These are phyloP conservation scores for Zele albiditarsus DNA, from an alignment of 2,888 invertebrate genomes.

Conservation along the genomic window DNA sequence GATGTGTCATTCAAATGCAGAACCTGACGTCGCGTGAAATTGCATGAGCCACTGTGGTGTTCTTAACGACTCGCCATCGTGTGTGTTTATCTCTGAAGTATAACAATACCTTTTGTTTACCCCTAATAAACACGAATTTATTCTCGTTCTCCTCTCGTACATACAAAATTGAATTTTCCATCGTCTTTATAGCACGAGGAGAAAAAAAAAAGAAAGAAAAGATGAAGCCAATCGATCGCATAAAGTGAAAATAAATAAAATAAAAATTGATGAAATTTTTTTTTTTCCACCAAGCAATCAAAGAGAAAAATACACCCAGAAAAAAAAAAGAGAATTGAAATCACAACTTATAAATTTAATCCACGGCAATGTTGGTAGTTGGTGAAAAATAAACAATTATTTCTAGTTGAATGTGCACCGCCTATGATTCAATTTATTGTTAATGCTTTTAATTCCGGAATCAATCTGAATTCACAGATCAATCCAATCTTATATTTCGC, in stretches of 20 bases:
- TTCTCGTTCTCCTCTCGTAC: constrained; percentile 6
- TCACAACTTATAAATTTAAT: no score
- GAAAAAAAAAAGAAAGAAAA: background rate
- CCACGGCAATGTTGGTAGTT: no score
- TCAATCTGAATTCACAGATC: background rate
- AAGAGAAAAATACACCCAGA: no score
- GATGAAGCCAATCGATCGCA: background rate
- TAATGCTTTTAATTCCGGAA: no score
- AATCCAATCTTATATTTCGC: background rate
- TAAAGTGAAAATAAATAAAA: background rate
- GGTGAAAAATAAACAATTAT: no score
- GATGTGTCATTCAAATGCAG: constrained; percentile 60
- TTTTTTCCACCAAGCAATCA: no score
- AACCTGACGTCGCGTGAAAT: constrained; percentile 38
- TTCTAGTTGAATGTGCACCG: no score
- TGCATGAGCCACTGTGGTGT: constrained; percentile 31
- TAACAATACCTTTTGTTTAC: constrained; percentile 16
- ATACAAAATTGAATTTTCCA: constrained; percentile 27
- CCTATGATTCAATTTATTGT: no score
- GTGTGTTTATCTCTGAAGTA: background rate
- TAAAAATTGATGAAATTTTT: no score
- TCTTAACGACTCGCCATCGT: background rate
- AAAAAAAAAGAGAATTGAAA: no score
- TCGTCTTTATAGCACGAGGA: background rate
- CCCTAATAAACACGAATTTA: constrained; percentile 34